Percentiles rank a stretch among this genome's conserved stretches.
phyloP scores from a whole-genome alignment of 2,113 vertebrate genomes.

The Burhinus oedicnemus region DNA sequence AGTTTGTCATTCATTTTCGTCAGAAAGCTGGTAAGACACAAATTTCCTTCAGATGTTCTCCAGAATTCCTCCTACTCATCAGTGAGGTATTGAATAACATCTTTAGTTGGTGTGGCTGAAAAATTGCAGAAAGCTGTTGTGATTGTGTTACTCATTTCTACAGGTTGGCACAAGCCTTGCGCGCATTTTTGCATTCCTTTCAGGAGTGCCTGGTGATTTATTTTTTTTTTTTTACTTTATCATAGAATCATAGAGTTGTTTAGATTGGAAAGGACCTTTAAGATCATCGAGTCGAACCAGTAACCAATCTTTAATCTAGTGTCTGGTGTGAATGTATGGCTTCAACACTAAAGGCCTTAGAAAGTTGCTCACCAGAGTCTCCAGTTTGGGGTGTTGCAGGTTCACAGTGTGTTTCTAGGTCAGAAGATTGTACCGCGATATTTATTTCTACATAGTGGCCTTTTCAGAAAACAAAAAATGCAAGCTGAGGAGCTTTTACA shows the following conservation, averaged over 20 bases:
- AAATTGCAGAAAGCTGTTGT: conserved; percentile 20
- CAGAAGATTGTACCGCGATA: neutral
- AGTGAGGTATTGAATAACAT: conserved; percentile 49
- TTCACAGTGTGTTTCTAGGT: neutral
- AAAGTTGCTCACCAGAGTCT: neutral
- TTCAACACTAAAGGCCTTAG: neutral
- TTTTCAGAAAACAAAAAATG: neutral
- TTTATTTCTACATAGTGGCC: rapidly evolving
- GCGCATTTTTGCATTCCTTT: neutral
- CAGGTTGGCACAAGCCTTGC: neutral
- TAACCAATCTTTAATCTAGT: neutral
- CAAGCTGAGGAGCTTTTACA: neutral
- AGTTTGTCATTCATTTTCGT: conserved; percentile 66
- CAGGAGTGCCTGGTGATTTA: neutral
- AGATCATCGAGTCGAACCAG: too few relatives aligned
- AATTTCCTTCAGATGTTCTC: conserved; percentile 19
- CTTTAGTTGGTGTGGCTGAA: conserved; percentile 27
- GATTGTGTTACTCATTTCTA: conserved; percentile 17
- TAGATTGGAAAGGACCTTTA: too few relatives aligned
- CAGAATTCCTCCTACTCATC: neutral
- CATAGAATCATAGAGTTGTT: too few relatives aligned
- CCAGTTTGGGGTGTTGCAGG: neutral
- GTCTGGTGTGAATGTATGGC: neutral
- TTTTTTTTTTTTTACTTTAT: neutral
- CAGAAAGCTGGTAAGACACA: conserved; percentile 40